Base-by-base conservation (phyloP, 2,113 vertebrate genomes). In the Columbina picui region DNA sequence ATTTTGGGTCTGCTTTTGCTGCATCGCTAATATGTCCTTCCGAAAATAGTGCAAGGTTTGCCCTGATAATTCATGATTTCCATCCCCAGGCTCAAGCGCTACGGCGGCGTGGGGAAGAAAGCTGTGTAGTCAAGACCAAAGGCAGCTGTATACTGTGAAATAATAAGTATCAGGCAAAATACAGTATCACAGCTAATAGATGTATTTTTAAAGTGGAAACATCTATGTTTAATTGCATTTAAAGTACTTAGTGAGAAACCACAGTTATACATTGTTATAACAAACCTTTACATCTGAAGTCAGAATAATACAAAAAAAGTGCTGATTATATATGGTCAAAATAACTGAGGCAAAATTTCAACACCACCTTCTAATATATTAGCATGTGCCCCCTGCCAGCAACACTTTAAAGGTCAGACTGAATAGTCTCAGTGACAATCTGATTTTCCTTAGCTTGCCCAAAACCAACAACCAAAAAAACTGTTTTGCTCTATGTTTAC, bases 171-270 rank as follows among this genome's bases (percentile, higher is more conserved):
- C 97, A 95, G 96, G 96, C 96, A 95, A 97, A 97, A 96, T 74
- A 90, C 67, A 92, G 94, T 94, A 97, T 96, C 96, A 97, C 95
- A 96, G 96, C 89, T 97, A 95, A 90, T 94, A 96, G 96, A 97
- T 97, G 87, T 95, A 95, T 95, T 97, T 97, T 96, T 95, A 55
- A 94, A 97, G 94, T 96, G 97, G 91, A 97, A 97, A 98, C 97
- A 97, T 97, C 96, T 97, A 96, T 95, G 84, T 98, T 98, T 98
- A 98, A 98, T 98, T 96, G 96, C 95, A 97, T 97, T 96, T 96
- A 97, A 97, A 98, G 91, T 89, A 96, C 49, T 83, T 80, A 96
- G 95, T 97, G 97, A 96, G 96, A 97, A 98, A 97, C 85, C 97
- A 98, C 97, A 98, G 56, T 96, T 92, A 93, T 96, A 97, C 97